Conservation (phyloP, 2,797 vertebrate species). For the Acrocephalus scirpaceus region DNA sequence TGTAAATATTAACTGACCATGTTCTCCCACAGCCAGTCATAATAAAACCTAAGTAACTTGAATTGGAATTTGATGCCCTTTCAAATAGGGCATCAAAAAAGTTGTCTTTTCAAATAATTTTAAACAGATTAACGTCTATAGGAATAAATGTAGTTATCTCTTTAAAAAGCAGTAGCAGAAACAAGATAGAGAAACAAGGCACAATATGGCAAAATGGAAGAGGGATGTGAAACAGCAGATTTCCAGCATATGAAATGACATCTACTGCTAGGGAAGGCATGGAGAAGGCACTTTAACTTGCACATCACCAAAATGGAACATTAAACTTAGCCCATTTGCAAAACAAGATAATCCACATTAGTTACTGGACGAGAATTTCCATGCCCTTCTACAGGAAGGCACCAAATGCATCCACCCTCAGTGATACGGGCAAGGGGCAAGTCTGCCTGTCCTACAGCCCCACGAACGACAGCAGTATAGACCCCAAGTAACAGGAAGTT, state of each 20-base stretch:
- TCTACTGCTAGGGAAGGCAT: neutral
- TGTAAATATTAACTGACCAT: neutral
- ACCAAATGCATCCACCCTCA: neutral
- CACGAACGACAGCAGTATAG: neutral
- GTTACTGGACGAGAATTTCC: neutral
- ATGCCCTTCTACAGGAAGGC: neutral
- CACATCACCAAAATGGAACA: neutral
- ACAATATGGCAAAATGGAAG: neutral
- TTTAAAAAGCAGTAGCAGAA: neutral
- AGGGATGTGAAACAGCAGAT: neutral
- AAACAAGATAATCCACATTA: neutral
- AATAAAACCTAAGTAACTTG: neutral
- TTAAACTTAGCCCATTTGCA: neutral
- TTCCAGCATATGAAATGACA: neutral
- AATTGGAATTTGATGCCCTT: neutral
- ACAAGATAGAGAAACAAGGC: neutral
- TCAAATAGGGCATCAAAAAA: neutral
- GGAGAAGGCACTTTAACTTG: neutral
- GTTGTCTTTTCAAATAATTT: neutral
- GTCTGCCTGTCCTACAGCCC: neutral
- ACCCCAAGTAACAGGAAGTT: neutral
- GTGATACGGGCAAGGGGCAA: accelerated
- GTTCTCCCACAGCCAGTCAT: neutral
- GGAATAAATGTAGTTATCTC: neutral
- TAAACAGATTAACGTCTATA: neutral